These are phyloP conservation scores for Miltochrista miniata DNA, from an alignment of 2,888 invertebrate genomes.

Conservation along the genomic window DNA sequence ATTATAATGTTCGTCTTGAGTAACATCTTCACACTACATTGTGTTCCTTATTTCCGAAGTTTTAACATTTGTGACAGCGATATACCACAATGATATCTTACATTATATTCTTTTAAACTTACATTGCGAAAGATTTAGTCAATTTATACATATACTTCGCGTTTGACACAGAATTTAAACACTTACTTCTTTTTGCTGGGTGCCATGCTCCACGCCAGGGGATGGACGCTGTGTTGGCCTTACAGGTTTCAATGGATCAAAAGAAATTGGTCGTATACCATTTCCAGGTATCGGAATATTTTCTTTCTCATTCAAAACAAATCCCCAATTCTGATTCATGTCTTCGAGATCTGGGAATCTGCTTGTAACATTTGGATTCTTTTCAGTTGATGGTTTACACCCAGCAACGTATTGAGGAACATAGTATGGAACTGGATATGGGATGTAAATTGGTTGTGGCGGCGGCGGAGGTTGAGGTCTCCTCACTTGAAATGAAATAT, in stretches of 20 bases:
- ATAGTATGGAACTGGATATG: slow-evolving; percentile 58
- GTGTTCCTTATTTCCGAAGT: too few species aligned
- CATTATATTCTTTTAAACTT: too few species aligned
- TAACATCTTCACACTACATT: too few species aligned
- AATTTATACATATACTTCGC: too few species aligned
- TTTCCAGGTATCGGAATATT: slow-evolving; percentile 40
- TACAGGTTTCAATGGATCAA: slow-evolving; percentile 44
- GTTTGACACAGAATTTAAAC: too few species aligned
- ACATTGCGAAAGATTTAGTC: too few species aligned
- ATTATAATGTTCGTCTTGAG: too few species aligned
- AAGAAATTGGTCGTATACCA: slow-evolving; percentile 65
- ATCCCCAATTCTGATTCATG: slow-evolving; percentile 61
- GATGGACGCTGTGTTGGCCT: slow-evolving; percentile 36
- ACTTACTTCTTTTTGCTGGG: slow-evolving; percentile 39
- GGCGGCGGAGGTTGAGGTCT: slow-evolving; percentile 48
- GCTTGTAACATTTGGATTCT: slow-evolving; percentile 34
- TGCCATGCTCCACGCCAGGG: slow-evolving; percentile 49
- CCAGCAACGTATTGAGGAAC: slow-evolving; percentile 37
- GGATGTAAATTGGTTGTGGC: slow-evolving; percentile 67
- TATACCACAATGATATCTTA: too few species aligned
- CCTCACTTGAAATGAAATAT: slow-evolving; percentile 52
- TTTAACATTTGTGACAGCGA: too few species aligned
- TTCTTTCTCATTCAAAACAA: slow-evolving; percentile 38
- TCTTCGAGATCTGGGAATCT: slow-evolving; percentile 59
- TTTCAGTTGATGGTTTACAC: slow-evolving; percentile 31